Evolutionary conservation across 2,797 vertebrate species (phyloP).

Genomic region (Gymnodraco acuticeps): DNA sequence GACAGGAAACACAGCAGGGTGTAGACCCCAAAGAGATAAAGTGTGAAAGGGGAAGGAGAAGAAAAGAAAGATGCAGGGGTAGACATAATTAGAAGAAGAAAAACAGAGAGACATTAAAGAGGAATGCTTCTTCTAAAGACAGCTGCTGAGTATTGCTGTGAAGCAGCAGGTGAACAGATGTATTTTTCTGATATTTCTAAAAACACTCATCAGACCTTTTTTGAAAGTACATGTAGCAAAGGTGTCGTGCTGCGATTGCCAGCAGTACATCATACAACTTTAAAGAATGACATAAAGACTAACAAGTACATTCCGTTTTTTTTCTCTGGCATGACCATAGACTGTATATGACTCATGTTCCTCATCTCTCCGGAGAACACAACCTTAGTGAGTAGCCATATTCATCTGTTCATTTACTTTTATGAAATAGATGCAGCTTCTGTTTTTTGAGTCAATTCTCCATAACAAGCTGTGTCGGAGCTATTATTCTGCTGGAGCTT

Average conservation of each 20-base stretch:
- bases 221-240: slow-evolving; percentile 42
- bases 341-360: slow-evolving; percentile 45
- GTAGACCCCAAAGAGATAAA: slow-evolving; percentile 9
- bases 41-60: slow-evolving; percentile 9
- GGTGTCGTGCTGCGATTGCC: slow-evolving; percentile 26
- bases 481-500: slow-evolving; percentile 13
- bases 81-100: not conserved
- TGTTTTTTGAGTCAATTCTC: slow-evolving; percentile 46
- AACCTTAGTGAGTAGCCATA: slow-evolving; percentile 22
- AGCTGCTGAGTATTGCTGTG: slow-evolving; percentile 25
- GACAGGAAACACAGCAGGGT: slow-evolving; percentile 39
- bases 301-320: slow-evolving; percentile 36
- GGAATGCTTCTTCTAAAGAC: slow-evolving; percentile 31
- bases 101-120: slow-evolving; percentile 27
- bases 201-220: slow-evolving; percentile 35
- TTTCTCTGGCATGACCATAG: slow-evolving; percentile 48
- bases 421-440: slow-evolving; percentile 22
- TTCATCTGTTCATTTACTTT: slow-evolving; percentile 49
- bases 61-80: slow-evolving; percentile 28
- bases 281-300: slow-evolving; percentile 49
- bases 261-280: slow-evolving; percentile 16
- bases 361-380: slow-evolving; percentile 2
- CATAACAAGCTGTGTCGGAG: slow-evolving; percentile 39
- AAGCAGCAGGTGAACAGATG: slow-evolving; percentile 59
- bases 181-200: slow-evolving; percentile 46